phyloP scores from a whole-genome alignment of 2,888 invertebrate species.

The Drosophila mulleri region DNA sequence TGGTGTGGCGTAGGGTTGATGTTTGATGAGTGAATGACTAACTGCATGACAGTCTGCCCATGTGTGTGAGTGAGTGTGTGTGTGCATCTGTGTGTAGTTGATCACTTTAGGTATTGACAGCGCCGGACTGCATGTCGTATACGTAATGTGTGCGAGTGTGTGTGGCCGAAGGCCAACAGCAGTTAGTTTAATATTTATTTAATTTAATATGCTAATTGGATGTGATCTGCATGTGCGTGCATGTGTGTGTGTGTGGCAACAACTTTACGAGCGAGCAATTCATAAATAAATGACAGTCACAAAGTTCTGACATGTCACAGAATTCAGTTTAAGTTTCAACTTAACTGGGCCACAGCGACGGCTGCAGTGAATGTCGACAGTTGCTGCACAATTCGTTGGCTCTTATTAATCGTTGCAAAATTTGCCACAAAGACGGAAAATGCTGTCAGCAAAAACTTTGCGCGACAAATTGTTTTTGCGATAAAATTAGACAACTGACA shows the following conservation, averaged over 20 bases:
- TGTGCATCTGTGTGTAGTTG: constrained; percentile 51
- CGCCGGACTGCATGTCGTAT: constrained; percentile 59
- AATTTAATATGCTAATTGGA: constrained; percentile 84
- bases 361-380: constrained; percentile 26
- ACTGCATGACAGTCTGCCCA: constrained; percentile 73
- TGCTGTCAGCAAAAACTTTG: constrained; percentile 66
- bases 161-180: constrained; percentile 50
- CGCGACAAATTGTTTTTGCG: constrained; percentile 81
- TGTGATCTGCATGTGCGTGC: constrained; percentile 67
- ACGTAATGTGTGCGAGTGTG: constrained; percentile 30
- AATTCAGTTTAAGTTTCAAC: constrained; percentile 69
- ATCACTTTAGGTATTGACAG: constrained; percentile 78
- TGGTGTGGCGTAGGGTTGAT: constrained; percentile 34
- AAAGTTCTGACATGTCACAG: constrained; percentile 75
- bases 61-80: constrained; percentile 29
- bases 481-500: constrained; percentile 79
- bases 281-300: constrained; percentile 76
- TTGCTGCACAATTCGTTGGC: constrained; percentile 47
- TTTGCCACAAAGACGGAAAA: constrained; percentile 69
- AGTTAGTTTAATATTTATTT: constrained; percentile 83
- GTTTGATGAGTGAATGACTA: constrained; percentile 80
- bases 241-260: constrained; percentile 48
- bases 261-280: constrained; percentile 76
- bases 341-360: constrained; percentile 37
- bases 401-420: constrained; percentile 79